A percentile compares a stretch with the other conserved stretches of the same genome.
phyloP scores from a whole-genome alignment of 2,888 invertebrate genomes.

The Drosophila niveifrons region DNA sequence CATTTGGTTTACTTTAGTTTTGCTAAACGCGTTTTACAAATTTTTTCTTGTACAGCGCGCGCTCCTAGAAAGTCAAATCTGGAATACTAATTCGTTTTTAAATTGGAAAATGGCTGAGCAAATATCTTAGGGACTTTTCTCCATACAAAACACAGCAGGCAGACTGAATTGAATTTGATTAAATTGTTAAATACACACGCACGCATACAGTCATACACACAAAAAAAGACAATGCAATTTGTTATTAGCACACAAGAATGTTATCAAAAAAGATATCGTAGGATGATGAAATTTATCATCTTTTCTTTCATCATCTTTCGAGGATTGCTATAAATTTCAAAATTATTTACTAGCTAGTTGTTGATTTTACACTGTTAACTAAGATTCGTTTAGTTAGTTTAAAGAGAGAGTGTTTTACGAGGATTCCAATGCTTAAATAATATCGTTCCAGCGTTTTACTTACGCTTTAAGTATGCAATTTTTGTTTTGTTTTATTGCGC shows the following conservation, averaged over 20 bases:
- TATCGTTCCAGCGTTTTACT: slow-evolving; percentile 53
- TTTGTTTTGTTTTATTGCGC: slow-evolving; percentile 40
- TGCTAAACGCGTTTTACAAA: slow-evolving; percentile 50
- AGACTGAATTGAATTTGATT: slow-evolving; percentile 23
- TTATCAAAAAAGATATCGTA: background rate
- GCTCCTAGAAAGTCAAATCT: slow-evolving; percentile 60
- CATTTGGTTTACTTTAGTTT: slow-evolving; percentile 61
- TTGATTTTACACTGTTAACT: slow-evolving; percentile 30
- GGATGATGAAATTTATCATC: background rate
- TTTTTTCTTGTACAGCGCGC: slow-evolving; percentile 47
- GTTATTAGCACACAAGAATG: slow-evolving; percentile 7
- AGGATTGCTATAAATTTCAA: slow-evolving; percentile 66
- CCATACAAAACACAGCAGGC: slow-evolving; percentile 6
- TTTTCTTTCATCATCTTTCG: slow-evolving; percentile 4
- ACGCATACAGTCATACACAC: slow-evolving; percentile 1
- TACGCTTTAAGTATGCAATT: slow-evolving; percentile 37
- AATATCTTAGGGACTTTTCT: slow-evolving; percentile 36
- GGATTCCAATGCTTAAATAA: slow-evolving; percentile 55
- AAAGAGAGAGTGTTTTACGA: slow-evolving; percentile 13
- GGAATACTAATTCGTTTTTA: slow-evolving; percentile 56
- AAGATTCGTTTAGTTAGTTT: slow-evolving; percentile 27
- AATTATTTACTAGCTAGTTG: slow-evolving; percentile 78
- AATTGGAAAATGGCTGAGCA: slow-evolving; percentile 50
- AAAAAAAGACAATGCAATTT: slow-evolving; percentile 8
- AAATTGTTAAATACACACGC: slow-evolving; percentile 19